phyloP scores from a whole-genome alignment of 1,140 invertebrate genomes.

The Pectinophora gossypiella region DNA sequence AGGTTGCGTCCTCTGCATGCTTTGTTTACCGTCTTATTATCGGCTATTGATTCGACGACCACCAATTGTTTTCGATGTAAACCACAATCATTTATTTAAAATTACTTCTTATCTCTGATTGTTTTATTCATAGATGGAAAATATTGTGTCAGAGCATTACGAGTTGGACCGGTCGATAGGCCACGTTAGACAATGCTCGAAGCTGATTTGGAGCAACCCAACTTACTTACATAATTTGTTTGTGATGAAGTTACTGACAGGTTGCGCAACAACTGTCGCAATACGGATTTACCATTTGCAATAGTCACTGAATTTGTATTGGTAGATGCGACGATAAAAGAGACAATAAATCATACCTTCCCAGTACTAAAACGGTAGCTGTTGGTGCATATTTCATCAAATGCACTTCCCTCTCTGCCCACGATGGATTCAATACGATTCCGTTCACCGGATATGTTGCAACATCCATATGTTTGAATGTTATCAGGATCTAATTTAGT shows the following conservation, averaged over 20 bases:
- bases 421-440: background rate
- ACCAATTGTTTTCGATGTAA: constrained; percentile 17
- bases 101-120: constrained; percentile 24
- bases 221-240: constrained; percentile 38
- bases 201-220: constrained; percentile 21
- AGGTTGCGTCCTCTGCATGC: background rate
- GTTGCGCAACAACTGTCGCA: background rate
- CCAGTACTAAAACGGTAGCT: background rate
- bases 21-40: constrained; percentile 6
- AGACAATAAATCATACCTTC: constrained; percentile 1
- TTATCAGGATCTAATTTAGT: background rate
- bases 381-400: background rate
- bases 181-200: constrained; percentile 2
- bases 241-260: constrained; percentile 14
- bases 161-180: background rate
- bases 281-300: background rate
- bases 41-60: constrained; percentile 32
- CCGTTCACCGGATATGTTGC: constrained; percentile 1
- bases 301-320: constrained; percentile 1
- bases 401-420: background rate
- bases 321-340: background rate
- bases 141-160: constrained; percentile 3
- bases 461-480: background rate
- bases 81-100: constrained; percentile 19
- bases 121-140: constrained; percentile 9